Base-by-base conservation (phyloP, 2,888 invertebrate genomes). In the Leptothorax acervorum region DNA sequence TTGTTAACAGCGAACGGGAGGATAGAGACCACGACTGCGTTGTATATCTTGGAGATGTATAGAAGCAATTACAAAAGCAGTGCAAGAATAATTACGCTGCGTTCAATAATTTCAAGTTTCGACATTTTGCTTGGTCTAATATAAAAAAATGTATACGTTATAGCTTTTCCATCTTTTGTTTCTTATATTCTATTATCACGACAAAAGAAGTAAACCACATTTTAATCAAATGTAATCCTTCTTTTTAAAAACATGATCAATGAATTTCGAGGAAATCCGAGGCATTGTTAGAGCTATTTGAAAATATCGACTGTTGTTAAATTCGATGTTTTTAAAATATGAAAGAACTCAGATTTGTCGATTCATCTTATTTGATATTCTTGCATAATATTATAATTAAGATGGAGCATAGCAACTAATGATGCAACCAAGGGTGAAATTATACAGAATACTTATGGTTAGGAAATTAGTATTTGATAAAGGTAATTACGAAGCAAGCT, bases 1-100 rank as follows among this genome's bases (percentile, higher is more conserved):
- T 79, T 35, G 73, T 79, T 79, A 71, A 60, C 73, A n/a, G 23
- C 18, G n/a, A 70, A 79, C 42, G 23, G 48, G 57, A 78, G 48
- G 48, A 62, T 79, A 70, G 60, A 79, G 35, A 48, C 57, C 42
- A 23, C 15, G 31, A 6, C 45, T 35, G 48, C 35, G 51, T 71
- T 79, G 18, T 79, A 60, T 11, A 71, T 79, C 57, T 71, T 71
- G 11, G 48, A 79, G 23, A 79, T 2, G 60, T 55, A 71, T 31
- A 71, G 57, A 79, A 71, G 35, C 35, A 23, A 71, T 60, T 71
- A 60, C 35, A 35, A 71, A 79, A 71, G 55, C 45, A 48, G 45
- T 55, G n/a, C 28, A 42, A 68, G 12, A 42, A 66, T 51, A 76
- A 35, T 53, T 65, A 66, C 35, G 15, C 35, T 51, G 48, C 23